Percentiles rank a stretch among this genome's conserved stretches.
phyloP scores from a whole-genome alignment of 1,140 invertebrate species.

The Philotrypesis tridentata region DNA sequence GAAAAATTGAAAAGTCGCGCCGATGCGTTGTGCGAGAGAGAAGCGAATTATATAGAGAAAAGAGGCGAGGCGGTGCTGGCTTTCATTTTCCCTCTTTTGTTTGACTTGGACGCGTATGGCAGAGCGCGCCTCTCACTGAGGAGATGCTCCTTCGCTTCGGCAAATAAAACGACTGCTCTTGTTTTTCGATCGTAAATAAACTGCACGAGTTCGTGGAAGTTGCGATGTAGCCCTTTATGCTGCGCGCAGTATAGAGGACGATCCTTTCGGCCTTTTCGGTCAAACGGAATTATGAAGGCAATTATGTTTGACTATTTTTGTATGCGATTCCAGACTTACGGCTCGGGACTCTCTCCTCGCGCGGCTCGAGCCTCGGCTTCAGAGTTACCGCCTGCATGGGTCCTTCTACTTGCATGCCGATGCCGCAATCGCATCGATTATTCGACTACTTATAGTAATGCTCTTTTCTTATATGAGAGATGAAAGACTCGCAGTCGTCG shows the following conservation, averaged over 20 bases:
- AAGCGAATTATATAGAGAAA: too few relatives aligned
- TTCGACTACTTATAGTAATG: too few relatives aligned
- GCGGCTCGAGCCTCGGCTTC: not conserved
- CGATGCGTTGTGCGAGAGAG: too few relatives aligned
- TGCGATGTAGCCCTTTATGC: too few relatives aligned
- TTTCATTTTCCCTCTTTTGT: slow-evolving; percentile 41
- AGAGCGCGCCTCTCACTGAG: not conserved
- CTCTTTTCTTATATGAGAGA: too few relatives aligned
- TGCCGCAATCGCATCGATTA: too few relatives aligned
- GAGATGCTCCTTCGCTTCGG: slow-evolving; percentile 21
- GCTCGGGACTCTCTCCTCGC: not conserved
- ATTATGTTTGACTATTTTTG: slow-evolving; percentile 36
- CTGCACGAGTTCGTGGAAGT: slow-evolving; percentile 45
- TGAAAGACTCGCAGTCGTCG: too few relatives aligned
- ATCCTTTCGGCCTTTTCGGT: slow-evolving; percentile 1
- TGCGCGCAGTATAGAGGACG: too few relatives aligned
- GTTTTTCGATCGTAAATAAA: slow-evolving; percentile 45
- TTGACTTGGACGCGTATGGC: slow-evolving; percentile 18
- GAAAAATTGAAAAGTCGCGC: too few relatives aligned
- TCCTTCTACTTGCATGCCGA: too few relatives aligned
- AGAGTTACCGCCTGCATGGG: too few relatives aligned
- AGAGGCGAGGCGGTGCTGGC: too few relatives aligned
- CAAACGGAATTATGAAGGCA: slow-evolving; percentile 41
- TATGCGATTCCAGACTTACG: not conserved
- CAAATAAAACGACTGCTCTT: slow-evolving; percentile 40